These are phyloP conservation scores for Melanocharis versteri DNA, from an alignment of 2,113 vertebrate genomes.

Conservation along the genomic window DNA sequence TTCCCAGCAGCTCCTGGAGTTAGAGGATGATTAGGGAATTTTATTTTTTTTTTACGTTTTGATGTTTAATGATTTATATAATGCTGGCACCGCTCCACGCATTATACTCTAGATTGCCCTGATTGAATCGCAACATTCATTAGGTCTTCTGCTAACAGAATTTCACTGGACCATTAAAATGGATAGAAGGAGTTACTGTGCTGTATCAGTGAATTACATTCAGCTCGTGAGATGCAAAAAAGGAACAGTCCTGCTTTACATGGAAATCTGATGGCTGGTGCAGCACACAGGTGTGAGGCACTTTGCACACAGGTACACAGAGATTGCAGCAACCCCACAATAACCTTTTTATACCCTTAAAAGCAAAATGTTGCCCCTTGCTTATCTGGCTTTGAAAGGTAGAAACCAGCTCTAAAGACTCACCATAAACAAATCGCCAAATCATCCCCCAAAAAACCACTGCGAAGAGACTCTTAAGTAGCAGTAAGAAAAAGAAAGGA, in stretches of 20 bases:
- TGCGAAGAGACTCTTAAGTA: background rate
- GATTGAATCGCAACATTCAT: background rate
- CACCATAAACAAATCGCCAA: background rate
- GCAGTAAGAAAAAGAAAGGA: background rate
- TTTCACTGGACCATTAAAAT: slow-evolving; percentile 5
- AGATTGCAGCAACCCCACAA: background rate
- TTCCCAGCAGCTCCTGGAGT: background rate
- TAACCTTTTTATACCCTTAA: background rate
- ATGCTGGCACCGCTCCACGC: background rate
- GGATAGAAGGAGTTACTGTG: background rate
- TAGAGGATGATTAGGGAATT: background rate
- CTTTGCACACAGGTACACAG: background rate
- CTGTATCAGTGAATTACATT: background rate
- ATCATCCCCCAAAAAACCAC: background rate
- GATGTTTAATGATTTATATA: slow-evolving; percentile 29
- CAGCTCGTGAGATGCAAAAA: background rate
- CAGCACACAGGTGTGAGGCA: background rate
- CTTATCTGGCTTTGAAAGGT: background rate
- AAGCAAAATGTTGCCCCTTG: background rate
- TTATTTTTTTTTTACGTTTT: background rate
- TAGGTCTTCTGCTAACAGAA: slow-evolving; percentile 26
- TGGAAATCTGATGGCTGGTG: background rate
- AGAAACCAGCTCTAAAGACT: background rate
- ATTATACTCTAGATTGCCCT: slow-evolving; percentile 18
- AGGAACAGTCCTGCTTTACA: background rate